phyloP scores from a whole-genome alignment of 2,797 vertebrate species.

The Triplophysa bombifrons region DNA sequence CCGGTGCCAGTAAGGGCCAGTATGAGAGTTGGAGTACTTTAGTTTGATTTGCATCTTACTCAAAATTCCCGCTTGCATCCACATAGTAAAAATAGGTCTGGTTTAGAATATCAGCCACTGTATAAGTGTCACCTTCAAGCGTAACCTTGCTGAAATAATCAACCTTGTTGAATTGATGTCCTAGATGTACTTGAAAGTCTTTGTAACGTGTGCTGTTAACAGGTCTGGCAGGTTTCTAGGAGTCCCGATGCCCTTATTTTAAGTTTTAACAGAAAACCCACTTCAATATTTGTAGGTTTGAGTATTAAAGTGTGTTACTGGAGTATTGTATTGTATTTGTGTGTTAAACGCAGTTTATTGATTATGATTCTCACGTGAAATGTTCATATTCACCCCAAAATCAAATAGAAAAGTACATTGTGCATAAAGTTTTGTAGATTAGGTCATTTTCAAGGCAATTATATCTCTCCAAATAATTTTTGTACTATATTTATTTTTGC shows the following conservation, averaged over 20 bases:
- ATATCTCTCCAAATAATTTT: too few species aligned
- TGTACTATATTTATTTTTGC: too few species aligned
- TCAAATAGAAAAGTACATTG: too few species aligned
- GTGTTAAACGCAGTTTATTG: too few species aligned
- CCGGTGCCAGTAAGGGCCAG: not conserved
- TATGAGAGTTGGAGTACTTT: not conserved
- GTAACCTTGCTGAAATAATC: not conserved
- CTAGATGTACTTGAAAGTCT: conserved; percentile 12
- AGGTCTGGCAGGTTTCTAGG: conserved; percentile 25
- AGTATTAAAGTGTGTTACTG: not conserved
- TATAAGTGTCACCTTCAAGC: not conserved
- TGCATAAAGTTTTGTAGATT: too few species aligned
- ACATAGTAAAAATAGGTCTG: not conserved
- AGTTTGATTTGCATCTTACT: not conserved
- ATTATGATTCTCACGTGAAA: too few species aligned
- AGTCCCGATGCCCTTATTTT: not conserved
- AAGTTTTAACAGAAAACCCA: conserved; percentile 7
- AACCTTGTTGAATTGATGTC: conserved; percentile 16
- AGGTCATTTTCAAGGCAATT: too few species aligned
- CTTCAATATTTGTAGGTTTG: conserved; percentile 2
- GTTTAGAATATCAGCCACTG: not conserved
- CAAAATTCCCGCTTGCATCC: not conserved
- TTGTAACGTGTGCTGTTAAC: conserved; percentile 44
- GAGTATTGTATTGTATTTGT: not conserved
- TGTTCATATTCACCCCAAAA: not conserved